phyloP scores from a whole-genome alignment of 2,888 invertebrate genomes.

The Mongoloraphidia duomilia region DNA sequence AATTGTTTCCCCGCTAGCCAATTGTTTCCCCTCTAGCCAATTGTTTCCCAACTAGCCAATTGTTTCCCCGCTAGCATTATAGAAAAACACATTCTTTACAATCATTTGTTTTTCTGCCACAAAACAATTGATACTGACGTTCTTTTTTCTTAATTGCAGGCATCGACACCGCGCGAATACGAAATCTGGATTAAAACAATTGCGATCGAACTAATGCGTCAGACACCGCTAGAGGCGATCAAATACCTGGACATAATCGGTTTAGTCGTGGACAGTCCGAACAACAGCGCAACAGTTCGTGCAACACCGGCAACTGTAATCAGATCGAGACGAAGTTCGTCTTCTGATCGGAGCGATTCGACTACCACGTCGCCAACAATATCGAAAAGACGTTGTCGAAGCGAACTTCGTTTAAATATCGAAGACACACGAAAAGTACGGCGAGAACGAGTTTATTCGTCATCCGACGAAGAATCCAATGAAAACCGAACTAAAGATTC shows the following conservation, averaged over 20 bases:
- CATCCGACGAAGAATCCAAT: slow-evolving; percentile 1
- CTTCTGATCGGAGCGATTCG: slow-evolving; percentile 1
- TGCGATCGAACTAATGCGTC: slow-evolving; percentile 58
- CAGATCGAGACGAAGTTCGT: slow-evolving; percentile 1
- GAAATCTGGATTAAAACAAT: slow-evolving; percentile 61
- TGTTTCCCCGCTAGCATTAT: too few species aligned
- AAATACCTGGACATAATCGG: slow-evolving; percentile 57
- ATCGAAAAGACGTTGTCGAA: slow-evolving; percentile 1
- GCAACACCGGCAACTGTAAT: slow-evolving; percentile 8
- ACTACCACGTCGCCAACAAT: background rate
- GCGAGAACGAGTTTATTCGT: background rate
- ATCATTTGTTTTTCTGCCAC: background rate
- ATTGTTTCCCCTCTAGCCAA: too few species aligned
- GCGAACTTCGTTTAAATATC: background rate
- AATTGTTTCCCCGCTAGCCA: too few species aligned
- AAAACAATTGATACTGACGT: slow-evolving; percentile 2
- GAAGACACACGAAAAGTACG: background rate
- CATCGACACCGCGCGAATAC: slow-evolving; percentile 52
- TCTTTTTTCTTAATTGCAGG: slow-evolving; percentile 37
- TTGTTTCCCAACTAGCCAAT: too few species aligned
- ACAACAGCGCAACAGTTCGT: slow-evolving; percentile 14
- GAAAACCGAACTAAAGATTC: background rate
- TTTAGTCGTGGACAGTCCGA: slow-evolving; percentile 27
- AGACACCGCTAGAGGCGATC: slow-evolving; percentile 56
- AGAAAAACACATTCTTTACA: background rate